Percentiles rank a stretch among this genome's conserved stretches.
phyloP scores from a whole-genome alignment of 2,797 vertebrate genomes.

The Parambassis ranga region DNA sequence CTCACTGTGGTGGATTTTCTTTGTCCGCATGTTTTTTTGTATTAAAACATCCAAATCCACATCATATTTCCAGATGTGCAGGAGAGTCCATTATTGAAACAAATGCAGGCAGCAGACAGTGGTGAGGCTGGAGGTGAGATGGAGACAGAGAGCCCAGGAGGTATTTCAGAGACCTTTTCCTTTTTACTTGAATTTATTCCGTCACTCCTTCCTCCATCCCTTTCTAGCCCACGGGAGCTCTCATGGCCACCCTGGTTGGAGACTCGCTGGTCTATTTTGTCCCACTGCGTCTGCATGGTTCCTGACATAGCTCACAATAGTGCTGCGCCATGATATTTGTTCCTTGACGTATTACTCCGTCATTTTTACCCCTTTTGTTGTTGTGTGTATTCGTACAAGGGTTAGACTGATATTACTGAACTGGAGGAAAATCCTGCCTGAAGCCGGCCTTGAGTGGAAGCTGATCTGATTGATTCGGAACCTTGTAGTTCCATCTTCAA shows the following conservation, averaged over 20 bases:
- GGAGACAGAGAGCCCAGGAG: constrained; percentile 76
- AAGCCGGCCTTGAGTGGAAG: neutral
- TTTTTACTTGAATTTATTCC: constrained; percentile 16
- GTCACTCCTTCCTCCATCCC: constrained; percentile 37
- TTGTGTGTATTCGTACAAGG: too few species aligned
- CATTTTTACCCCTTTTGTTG: too few species aligned
- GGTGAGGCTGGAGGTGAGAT: constrained; percentile 70
- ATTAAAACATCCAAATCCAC: constrained; percentile 54
- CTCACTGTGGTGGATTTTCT: neutral
- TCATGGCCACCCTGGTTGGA: constrained; percentile 17
- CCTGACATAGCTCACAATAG: neutral
- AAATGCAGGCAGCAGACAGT: constrained; percentile 73
- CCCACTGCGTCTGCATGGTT: constrained; percentile 26
- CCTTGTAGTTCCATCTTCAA: neutral
- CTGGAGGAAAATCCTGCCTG: neutral
- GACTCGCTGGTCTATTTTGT: constrained; percentile 25
- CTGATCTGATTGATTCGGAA: neutral
- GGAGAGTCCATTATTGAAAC: constrained; percentile 78
- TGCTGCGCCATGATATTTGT: constrained; percentile 15
- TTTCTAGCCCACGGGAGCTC: constrained; percentile 14
- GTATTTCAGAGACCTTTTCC: constrained; percentile 74
- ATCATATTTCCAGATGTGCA: constrained; percentile 81
- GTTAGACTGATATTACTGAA: constrained; percentile 21
- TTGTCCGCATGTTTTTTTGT: constrained; percentile 12
- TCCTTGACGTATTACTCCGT: constrained; percentile 21